phyloP scores from a whole-genome alignment of 2,888 invertebrate genomes.

The Campoplex nolae region DNA sequence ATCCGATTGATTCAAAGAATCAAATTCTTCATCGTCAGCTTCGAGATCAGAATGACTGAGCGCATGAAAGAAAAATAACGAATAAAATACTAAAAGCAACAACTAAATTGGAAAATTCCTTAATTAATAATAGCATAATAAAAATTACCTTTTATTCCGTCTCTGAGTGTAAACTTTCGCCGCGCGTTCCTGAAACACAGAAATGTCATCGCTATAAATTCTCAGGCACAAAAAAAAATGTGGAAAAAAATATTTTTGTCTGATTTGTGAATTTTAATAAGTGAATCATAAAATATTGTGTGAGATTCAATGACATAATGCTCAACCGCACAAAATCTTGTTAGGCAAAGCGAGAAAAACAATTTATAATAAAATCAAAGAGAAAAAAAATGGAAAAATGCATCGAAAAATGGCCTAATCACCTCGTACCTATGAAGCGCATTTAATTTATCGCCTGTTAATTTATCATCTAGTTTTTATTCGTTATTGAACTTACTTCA shows the following conservation, averaged over 20 bases:
- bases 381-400: slow-evolving; percentile 8
- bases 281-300: not conserved
- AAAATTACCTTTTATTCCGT: slow-evolving; percentile 84
- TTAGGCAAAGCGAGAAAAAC: slow-evolving; percentile 27
- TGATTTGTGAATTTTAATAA: not conserved
- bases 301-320: not conserved
- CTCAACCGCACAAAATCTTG: not conserved
- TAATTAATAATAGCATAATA: not conserved
- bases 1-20: slow-evolving; percentile 86
- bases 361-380: slow-evolving; percentile 4
- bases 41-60: slow-evolving; percentile 87
- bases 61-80: slow-evolving; percentile 37
- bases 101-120: not conserved
- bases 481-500: slow-evolving; percentile 77
- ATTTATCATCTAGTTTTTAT: slow-evolving; percentile 48
- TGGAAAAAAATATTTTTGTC: not conserved
- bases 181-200: slow-evolving; percentile 80
- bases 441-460: slow-evolving; percentile 31
- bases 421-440: slow-evolving; percentile 55
- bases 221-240: not conserved
- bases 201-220: slow-evolving; percentile 47
- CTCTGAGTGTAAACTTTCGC: slow-evolving; percentile 83
- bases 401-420: slow-evolving; percentile 40
- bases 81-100: not conserved
- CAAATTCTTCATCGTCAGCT: slow-evolving; percentile 86